Evolutionary conservation across 1,140 invertebrate species (phyloP).

Genomic region (Amyelois transitella): DNA sequence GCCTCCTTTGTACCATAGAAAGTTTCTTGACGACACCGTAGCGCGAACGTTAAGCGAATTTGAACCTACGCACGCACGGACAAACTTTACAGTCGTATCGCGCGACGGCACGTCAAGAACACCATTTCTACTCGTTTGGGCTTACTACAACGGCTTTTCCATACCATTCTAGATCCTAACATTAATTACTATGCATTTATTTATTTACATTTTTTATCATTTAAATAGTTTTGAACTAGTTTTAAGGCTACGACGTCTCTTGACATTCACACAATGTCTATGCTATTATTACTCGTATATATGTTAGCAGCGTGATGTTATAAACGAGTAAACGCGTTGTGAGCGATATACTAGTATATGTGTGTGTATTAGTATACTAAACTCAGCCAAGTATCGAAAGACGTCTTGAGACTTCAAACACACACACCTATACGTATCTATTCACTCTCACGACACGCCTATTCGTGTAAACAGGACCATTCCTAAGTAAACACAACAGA

Average conservation of each 20-base stretch:
- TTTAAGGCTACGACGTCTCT: slow-evolving; percentile 66
- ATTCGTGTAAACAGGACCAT: slow-evolving; percentile 5
- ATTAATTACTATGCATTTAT: slow-evolving; percentile 57
- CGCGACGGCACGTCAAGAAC: slow-evolving; percentile 25
- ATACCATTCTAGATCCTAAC: slow-evolving; percentile 47
- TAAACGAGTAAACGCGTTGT: neutral
- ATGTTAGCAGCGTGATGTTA: slow-evolving; percentile 49
- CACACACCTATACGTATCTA: neutral
- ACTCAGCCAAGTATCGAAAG: neutral
- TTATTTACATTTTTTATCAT: slow-evolving; percentile 60
- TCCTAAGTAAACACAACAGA: slow-evolving; percentile 35
- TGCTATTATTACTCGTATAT: slow-evolving; percentile 37
- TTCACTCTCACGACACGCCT: neutral
- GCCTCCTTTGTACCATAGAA: slow-evolving; percentile 38
- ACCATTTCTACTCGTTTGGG: slow-evolving; percentile 32
- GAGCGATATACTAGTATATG: neutral
- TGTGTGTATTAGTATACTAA: neutral
- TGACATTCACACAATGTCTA: slow-evolving; percentile 56
- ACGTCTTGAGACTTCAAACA: neutral
- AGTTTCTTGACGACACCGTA: slow-evolving; percentile 11
- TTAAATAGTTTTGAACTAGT: slow-evolving; percentile 71
- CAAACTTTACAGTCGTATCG: neutral
- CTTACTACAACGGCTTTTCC: slow-evolving; percentile 42
- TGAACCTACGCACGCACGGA: neutral
- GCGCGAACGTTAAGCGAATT: slow-evolving; percentile 6